These are phyloP conservation scores for Chrysolina haemoptera DNA, from an alignment of 2,888 invertebrate species.

Conservation along the genomic window DNA sequence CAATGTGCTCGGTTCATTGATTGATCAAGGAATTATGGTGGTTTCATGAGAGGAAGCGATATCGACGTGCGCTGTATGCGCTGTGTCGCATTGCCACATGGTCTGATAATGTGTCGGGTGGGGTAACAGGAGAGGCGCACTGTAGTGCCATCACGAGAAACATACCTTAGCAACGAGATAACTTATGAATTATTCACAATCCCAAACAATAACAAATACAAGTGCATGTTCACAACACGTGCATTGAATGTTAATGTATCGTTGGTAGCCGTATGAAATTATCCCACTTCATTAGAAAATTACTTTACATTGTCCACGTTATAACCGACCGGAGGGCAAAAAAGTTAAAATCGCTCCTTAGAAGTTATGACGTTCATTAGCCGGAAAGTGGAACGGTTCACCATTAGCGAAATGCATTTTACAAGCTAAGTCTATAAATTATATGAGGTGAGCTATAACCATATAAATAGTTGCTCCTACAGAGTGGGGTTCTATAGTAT, in stretches of 20 bases:
- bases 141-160: not conserved
- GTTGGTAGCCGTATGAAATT: slow-evolving; percentile 17
- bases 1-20: too few species aligned
- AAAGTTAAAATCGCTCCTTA: slow-evolving; percentile 1
- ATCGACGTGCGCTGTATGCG: too few species aligned
- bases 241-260: slow-evolving; percentile 21
- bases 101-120: too few species aligned
- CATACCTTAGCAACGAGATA: not conserved
- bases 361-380: slow-evolving; percentile 32
- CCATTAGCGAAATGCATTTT: slow-evolving; percentile 33
- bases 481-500: slow-evolving; percentile 7
- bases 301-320: slow-evolving; percentile 20
- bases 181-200: slow-evolving; percentile 17
- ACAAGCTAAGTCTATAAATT: slow-evolving; percentile 29
- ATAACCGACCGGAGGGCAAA: slow-evolving; percentile 11
- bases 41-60: too few species aligned
- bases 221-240: slow-evolving; percentile 14
- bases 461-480: slow-evolving; percentile 12
- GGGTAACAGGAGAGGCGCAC: too few species aligned
- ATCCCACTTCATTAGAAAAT: slow-evolving; percentile 22
- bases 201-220: slow-evolving; percentile 16
- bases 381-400: slow-evolving; percentile 32
- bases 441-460: slow-evolving; percentile 21
- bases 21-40: too few species aligned
- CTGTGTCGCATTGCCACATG: too few species aligned